Percentiles rank a stretch among this genome's conserved stretches.
Evolutionary conservation across 2,888 invertebrate species (phyloP).

Genomic region (Acleris literana): DNA sequence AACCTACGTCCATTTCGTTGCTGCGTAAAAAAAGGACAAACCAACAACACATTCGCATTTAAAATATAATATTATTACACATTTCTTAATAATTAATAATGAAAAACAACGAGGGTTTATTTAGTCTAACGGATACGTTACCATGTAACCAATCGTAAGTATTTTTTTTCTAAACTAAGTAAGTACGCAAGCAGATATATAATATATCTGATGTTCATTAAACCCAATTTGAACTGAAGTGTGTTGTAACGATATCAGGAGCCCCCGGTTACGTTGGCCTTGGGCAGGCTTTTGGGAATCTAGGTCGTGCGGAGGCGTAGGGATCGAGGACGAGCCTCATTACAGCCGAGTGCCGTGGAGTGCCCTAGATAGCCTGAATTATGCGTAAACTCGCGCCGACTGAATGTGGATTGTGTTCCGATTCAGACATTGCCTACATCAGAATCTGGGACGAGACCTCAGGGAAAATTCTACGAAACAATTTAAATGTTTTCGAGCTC

Average conservation of each 20-base stretch:
- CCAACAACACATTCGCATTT: no score
- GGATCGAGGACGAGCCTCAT: conserved; percentile 51
- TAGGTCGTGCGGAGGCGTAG: conserved; percentile 50
- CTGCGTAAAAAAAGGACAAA: no score
- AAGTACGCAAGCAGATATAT: no score
- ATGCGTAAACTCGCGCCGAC: conserved; percentile 26
- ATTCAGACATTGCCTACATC: conserved; percentile 25
- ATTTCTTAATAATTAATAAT: no score
- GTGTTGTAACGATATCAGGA: conserved; percentile 15
- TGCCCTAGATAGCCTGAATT: conserved; percentile 46
- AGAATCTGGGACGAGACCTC: conserved; percentile 11
- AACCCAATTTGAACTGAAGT: not conserved
- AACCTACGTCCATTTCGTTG: no score
- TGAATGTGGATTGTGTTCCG: conserved; percentile 43
- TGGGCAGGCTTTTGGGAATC: conserved; percentile 35
- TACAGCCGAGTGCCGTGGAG: conserved; percentile 45
- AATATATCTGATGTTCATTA: not conserved
- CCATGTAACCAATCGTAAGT: no score
- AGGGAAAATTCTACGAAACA: conserved; percentile 6
- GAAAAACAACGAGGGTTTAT: no score
- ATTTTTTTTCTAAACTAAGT: no score
- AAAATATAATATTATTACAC: no score
- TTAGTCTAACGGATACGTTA: no score
- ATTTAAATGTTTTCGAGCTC: not conserved
- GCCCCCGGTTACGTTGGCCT: conserved; percentile 22